Evolutionary conservation across 1,140 invertebrate species (phyloP), one percentile per base, ranked within the genome.

Genomic region (Drosophila subobscura): DNA sequence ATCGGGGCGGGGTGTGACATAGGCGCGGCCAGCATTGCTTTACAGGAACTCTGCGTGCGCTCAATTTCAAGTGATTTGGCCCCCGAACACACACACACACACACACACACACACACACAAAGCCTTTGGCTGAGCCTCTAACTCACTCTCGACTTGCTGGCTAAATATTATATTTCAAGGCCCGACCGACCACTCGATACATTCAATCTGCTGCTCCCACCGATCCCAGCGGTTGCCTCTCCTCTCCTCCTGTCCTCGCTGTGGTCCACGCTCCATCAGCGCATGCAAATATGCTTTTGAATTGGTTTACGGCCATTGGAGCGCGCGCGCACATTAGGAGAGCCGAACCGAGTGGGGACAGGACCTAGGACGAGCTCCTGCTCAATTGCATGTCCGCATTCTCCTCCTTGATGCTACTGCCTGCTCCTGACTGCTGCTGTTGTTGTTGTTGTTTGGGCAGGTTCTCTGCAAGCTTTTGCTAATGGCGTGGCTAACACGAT

Each of bases 241-340:
- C 51, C 7, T 16, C 10, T 37, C 7, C 23, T 23, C 55, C 8
- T 37, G 41, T 41, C 41, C 66, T 51, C 29, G 22, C 56, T 74
- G 65, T 52, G 74, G 59, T 67, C 61, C 73, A 61, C 55, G 83
- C 74, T 78, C 79, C 66, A 88, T 86, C 83, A 83, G 71, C 57
- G 75, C 83, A 76, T 86, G 78, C 83, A 88, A 83, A 86, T 86
- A 88, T 86, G 83, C 83, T 79, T 86, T 86, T 86, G 83, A 83
- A 88, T 86, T 83, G 83, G 83, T 88, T 86, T 79, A 89, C 78
- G 84, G 75, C 71, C 75, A 88, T 72, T 76, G 83, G 41, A 77
- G 83, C 81, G 81, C 16, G 81, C 16, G 16, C 77, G 65, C 65
- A 85, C 73, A 61, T 77, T 80, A 83, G 63, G 56, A 56, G 60